phyloP scores from a whole-genome alignment of 2,888 invertebrate species.

The Acleris sparsana region DNA sequence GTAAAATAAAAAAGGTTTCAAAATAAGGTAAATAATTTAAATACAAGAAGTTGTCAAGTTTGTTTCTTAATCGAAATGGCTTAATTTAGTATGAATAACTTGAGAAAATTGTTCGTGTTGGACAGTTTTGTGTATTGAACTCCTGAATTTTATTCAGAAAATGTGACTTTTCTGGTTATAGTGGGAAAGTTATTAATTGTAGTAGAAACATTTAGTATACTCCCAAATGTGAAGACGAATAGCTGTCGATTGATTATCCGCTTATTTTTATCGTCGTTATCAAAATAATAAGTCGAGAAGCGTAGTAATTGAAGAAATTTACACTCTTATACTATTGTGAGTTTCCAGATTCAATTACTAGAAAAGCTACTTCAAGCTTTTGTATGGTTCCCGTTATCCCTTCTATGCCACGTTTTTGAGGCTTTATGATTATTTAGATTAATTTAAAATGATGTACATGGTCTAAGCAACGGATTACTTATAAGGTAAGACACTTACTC shows the following conservation, averaged over 20 bases:
- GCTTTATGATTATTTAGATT: constrained; percentile 44
- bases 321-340: neutral
- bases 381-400: constrained; percentile 53
- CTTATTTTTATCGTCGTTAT: constrained; percentile 17
- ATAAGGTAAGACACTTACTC: constrained; percentile 40
- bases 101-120: too few species aligned
- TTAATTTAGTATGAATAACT: too few species aligned
- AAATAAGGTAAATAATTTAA: neutral
- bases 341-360: constrained; percentile 7
- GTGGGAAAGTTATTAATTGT: neutral
- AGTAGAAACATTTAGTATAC: constrained; percentile 21
- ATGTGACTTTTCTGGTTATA: neutral
- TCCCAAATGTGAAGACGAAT: constrained; percentile 17
- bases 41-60: neutral
- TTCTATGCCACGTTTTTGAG: constrained; percentile 66
- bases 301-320: neutral
- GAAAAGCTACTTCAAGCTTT: constrained; percentile 15
- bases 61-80: too few species aligned
- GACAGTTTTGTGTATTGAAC: too few species aligned
- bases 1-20: neutral
- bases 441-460: constrained; percentile 47
- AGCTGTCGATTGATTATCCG: constrained; percentile 25
- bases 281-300: constrained; percentile 2
- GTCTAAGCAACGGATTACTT: constrained; percentile 40
- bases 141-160: too few species aligned